phyloP scores from a whole-genome alignment of 1,140 invertebrate genomes.

The Brachionus calyciflorus region DNA sequence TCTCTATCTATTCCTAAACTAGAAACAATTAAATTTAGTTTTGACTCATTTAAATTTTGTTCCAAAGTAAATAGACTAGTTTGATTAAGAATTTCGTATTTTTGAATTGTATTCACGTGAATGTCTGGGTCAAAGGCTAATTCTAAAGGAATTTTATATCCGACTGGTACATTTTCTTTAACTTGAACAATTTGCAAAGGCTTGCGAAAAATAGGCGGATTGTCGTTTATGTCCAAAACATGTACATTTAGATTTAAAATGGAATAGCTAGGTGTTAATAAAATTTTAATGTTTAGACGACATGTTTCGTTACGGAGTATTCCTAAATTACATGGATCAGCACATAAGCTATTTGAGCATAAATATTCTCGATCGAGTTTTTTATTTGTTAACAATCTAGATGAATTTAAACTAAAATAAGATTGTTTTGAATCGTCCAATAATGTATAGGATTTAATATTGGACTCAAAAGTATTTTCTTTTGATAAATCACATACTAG shows the following conservation, averaged over 20 bases:
- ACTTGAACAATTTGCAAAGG: not conserved
- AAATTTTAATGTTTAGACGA: slow-evolving; percentile 36
- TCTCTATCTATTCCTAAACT: slow-evolving; percentile 9
- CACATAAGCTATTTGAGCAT: slow-evolving; percentile 7
- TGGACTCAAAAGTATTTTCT: not conserved
- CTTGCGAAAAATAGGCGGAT: slow-evolving; percentile 6
- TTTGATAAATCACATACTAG: not conserved
- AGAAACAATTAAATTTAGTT: slow-evolving; percentile 3
- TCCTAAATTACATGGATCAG: not conserved
- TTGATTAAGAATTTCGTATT: not conserved
- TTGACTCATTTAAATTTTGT: slow-evolving; percentile 29
- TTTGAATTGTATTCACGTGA: not conserved
- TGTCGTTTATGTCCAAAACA: slow-evolving; percentile 41
- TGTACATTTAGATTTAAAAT: slow-evolving; percentile 29
- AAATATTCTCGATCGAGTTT: slow-evolving; percentile 15
- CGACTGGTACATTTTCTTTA: slow-evolving; percentile 40
- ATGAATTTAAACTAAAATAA: slow-evolving; percentile 14
- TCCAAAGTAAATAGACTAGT: not conserved
- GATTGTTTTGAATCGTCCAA: not conserved
- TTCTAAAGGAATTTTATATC: slow-evolving; percentile 25
- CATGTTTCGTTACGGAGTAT: not conserved
- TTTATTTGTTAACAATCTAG: not conserved
- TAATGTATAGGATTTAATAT: not conserved
- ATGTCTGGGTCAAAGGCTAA: slow-evolving; percentile 26
- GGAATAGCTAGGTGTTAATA: not conserved